Percentiles rank a stretch among this genome's conserved stretches.
phyloP scores from a whole-genome alignment of 2,113 vertebrate genomes.

The Machaerirhynchus nigripectus region DNA sequence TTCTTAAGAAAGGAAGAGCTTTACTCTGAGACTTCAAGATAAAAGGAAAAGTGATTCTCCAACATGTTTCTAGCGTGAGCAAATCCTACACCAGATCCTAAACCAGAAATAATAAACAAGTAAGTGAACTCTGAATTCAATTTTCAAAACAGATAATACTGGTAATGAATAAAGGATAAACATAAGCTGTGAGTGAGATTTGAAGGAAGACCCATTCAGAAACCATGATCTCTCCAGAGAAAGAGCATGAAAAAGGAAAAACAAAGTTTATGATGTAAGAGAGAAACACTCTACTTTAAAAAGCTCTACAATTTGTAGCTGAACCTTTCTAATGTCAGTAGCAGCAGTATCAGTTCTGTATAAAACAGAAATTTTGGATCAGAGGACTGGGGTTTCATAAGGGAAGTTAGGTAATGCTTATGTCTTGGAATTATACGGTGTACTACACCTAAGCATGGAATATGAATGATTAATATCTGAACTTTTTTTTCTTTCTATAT shows the following conservation, averaged over 20 bases:
- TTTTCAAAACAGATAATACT: background rate
- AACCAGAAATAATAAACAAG: background rate
- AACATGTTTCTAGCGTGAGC: background rate
- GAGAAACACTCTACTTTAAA: background rate
- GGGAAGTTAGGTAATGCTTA: background rate
- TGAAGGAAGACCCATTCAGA: background rate
- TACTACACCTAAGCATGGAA: background rate
- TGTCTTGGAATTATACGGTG: fast-evolving
- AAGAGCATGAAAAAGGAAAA: background rate
- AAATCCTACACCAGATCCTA: background rate
- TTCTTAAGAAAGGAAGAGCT: background rate
- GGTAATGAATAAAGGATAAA: background rate
- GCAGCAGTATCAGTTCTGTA: background rate
- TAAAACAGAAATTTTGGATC: background rate
- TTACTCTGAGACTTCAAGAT: background rate
- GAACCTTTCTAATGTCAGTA: background rate
- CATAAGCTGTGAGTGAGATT: background rate
- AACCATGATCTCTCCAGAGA: background rate
- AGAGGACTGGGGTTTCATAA: background rate
- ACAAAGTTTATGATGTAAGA: background rate
- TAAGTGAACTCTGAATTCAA: background rate
- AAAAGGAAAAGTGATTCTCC: background rate
- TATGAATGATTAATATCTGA: background rate
- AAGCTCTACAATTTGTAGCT: background rate
- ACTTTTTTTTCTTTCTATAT: background rate